Conservation (phyloP, 30 jellyfish, hydroid and myxozoan species). For the Hydractinia echinata region DNA sequence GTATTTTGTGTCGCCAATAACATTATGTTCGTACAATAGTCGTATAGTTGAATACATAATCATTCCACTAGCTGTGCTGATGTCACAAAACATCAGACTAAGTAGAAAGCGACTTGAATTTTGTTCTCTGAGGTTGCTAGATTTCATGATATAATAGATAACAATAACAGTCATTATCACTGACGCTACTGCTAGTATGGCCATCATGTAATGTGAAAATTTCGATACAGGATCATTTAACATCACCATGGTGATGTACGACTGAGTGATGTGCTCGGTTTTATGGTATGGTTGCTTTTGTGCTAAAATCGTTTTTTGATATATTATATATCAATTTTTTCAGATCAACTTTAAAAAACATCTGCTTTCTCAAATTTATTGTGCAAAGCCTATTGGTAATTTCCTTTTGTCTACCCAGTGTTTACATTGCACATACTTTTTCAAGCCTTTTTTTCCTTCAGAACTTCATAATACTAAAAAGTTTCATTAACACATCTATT, state of each 20-base stretch:
- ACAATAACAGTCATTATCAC: not conserved
- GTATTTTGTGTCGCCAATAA: not conserved
- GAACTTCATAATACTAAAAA: too few species aligned
- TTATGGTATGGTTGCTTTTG: too few species aligned
- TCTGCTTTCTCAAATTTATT: too few species aligned
- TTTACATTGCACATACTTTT: too few species aligned
- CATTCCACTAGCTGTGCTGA: constrained; percentile 4
- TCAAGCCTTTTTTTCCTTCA: too few species aligned
- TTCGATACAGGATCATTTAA: constrained; percentile 8
- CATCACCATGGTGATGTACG: not conserved
- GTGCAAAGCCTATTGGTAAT: too few species aligned
- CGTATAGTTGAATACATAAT: constrained; percentile 11
- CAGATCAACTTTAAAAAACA: too few species aligned
- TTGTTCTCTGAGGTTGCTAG: not conserved
- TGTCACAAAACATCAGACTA: constrained; percentile 5
- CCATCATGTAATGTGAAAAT: not conserved
- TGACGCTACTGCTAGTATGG: not conserved
- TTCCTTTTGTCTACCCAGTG: too few species aligned
- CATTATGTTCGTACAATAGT: not conserved
- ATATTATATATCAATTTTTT: too few species aligned
- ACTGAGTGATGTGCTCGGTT: too few species aligned
- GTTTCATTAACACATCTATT: too few species aligned
- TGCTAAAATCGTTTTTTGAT: too few species aligned
- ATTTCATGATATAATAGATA: not conserved
- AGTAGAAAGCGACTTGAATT: not conserved